A percentile compares a stretch with the other conserved stretches of the same genome.
These are phyloP conservation scores for Drosophila dunni DNA, from an alignment of 1,140 invertebrate genomes.

Conservation along the genomic window DNA sequence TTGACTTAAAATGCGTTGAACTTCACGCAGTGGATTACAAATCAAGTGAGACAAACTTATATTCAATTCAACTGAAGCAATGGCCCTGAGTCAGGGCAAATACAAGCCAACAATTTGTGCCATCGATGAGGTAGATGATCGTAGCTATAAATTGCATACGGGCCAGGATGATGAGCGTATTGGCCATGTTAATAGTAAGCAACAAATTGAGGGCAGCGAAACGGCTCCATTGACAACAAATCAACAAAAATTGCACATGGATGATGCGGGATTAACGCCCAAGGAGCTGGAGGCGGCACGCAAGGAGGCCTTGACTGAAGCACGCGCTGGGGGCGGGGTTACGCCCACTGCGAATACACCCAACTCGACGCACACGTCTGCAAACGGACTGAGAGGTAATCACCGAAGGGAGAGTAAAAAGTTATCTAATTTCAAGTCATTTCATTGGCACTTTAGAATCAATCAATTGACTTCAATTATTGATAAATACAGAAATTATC, in stretches of 20 bases:
- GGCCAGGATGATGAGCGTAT: slow-evolving; percentile 58
- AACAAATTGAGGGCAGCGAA: slow-evolving; percentile 79
- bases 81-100: slow-evolving; percentile 80
- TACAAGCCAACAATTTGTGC: slow-evolving; percentile 78
- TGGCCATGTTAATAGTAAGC: slow-evolving; percentile 49
- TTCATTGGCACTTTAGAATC: not conserved
- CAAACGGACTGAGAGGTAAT: slow-evolving; percentile 77
- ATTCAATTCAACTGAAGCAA: slow-evolving; percentile 21
- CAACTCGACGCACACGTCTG: slow-evolving; percentile 68
- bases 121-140: slow-evolving; percentile 82
- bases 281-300: slow-evolving; percentile 77
- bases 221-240: slow-evolving; percentile 79
- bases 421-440: not conserved
- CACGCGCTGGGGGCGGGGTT: slow-evolving; percentile 38
- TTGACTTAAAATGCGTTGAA: slow-evolving; percentile 7
- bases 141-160: slow-evolving; percentile 71
- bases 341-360: slow-evolving; percentile 68
- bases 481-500: not conserved
- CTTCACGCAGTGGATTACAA: not conserved
- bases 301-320: slow-evolving; percentile 56
- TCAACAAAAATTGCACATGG: slow-evolving; percentile 78
- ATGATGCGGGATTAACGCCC: slow-evolving; percentile 62
- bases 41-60: slow-evolving; percentile 3
- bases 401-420: not conserved
- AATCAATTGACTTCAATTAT: not conserved